phyloP scores from a whole-genome alignment of 2,888 invertebrate species.

The Cataglyphis livida region DNA sequence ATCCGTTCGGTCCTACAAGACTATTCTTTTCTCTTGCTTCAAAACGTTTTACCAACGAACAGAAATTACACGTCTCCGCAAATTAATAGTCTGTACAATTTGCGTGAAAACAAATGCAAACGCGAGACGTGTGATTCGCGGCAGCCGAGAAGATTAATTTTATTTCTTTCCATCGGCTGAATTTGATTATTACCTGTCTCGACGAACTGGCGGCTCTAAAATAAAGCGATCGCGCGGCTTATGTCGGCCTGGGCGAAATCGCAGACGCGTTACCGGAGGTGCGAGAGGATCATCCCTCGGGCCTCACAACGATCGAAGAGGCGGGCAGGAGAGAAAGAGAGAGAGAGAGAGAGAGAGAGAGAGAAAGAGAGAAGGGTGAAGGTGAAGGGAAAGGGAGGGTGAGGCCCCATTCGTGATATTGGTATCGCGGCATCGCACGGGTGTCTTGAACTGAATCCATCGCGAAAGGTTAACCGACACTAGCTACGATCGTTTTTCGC shows the following conservation, averaged over 20 bases:
- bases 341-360: too few relatives aligned
- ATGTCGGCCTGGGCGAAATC: conserved; percentile 42
- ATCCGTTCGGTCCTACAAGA: neutral
- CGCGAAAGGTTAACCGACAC: conserved; percentile 66
- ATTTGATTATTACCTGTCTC: conserved; percentile 54
- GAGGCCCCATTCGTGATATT: conserved; percentile 24
- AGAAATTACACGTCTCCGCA: conserved; percentile 43
- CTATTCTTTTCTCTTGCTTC: neutral
- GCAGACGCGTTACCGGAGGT: conserved; percentile 49
- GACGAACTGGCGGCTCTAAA: conserved; percentile 32
- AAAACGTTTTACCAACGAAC: neutral
- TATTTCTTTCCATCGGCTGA: conserved; percentile 47
- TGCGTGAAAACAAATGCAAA: conserved; percentile 51
- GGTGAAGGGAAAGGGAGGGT: too few relatives aligned
- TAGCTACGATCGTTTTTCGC: conserved; percentile 35
- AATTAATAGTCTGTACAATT: conserved; percentile 53
- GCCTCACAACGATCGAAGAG: conserved; percentile 34
- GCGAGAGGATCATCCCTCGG: conserved; percentile 51
- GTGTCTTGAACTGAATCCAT: conserved; percentile 70
- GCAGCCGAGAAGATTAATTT: conserved; percentile 53
- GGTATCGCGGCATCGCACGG: conserved; percentile 1
- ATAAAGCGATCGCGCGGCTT: conserved; percentile 49
- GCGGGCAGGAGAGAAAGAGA: conserved; percentile 1
- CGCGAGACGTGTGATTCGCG: conserved; percentile 41
- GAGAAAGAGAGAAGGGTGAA: neutral